These are phyloP conservation scores for Metopolophium dirhodum DNA, from an alignment of 1,140 invertebrate genomes.

Conservation along the genomic window DNA sequence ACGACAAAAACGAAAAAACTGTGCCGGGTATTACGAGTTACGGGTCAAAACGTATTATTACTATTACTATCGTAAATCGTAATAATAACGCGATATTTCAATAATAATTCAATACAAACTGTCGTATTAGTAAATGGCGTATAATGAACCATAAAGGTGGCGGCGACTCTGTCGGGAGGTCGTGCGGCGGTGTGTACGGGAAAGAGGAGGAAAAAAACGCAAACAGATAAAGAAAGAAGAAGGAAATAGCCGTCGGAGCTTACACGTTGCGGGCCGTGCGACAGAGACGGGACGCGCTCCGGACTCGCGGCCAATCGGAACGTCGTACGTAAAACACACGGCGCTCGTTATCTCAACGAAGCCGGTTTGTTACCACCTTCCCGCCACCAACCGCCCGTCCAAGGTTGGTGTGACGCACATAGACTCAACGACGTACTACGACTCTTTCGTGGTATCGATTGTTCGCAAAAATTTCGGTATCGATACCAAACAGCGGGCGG, in stretches of 20 bases:
- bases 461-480: neutral
- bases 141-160: conserved; percentile 11
- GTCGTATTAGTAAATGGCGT: neutral
- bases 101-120: neutral
- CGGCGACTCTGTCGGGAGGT: neutral
- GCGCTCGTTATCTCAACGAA: conserved; percentile 47
- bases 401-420: neutral
- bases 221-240: neutral
- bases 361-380: conserved; percentile 47
- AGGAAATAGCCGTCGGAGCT: neutral
- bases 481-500: neutral
- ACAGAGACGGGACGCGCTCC: conserved; percentile 15
- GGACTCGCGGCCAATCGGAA: conserved; percentile 34
- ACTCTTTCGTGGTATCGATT: neutral
- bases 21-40: too few relatives aligned
- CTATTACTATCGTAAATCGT: neutral
- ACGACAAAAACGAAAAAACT: neutral
- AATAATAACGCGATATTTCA: neutral
- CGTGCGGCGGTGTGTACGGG: neutral
- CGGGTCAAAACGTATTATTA: neutral
- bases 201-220: neutral
- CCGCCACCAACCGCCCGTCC: neutral
- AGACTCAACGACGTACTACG: neutral
- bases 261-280: conserved; percentile 16
- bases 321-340: conserved; percentile 49